These are phyloP conservation scores for Anneissia japonica DNA, from an alignment of 35 echinoderm and acorn worm genomes.

Conservation along the genomic window DNA sequence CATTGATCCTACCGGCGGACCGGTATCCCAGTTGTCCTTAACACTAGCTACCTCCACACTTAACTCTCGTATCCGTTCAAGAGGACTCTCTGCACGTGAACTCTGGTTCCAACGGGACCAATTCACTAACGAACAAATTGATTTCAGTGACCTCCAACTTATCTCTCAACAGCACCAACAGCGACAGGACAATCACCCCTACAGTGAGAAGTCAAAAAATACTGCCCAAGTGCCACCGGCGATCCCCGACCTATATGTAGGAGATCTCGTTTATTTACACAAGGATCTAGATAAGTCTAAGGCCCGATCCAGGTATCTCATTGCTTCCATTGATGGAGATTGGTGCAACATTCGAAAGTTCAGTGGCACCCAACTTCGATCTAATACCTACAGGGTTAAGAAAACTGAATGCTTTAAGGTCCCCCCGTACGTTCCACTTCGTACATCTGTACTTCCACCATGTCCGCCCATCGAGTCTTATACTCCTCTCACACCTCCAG, in stretches of 20 bases:
- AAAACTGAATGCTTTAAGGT: constrained; percentile 43
- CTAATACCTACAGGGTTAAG: constrained; percentile 25
- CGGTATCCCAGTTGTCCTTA: constrained; percentile 24
- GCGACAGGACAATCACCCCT: constrained; percentile 28
- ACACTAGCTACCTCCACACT: constrained; percentile 24
- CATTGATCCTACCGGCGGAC: constrained; percentile 15
- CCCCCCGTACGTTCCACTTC: too few relatives aligned
- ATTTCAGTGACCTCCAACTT: constrained; percentile 18
- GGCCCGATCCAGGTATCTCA: constrained; percentile 18
- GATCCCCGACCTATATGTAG: constrained; percentile 6
- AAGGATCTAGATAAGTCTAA: constrained; percentile 39
- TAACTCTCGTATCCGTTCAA: constrained; percentile 29
- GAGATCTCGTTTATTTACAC: constrained; percentile 46
- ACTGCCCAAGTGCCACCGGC: not conserved
- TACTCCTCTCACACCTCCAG: too few relatives aligned
- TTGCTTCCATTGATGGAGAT: constrained; percentile 17
- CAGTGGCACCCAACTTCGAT: constrained; percentile 33
- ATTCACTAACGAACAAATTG: constrained; percentile 56
- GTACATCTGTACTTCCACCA: too few relatives aligned
- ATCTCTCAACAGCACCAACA: constrained; percentile 34
- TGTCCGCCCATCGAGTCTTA: too few relatives aligned
- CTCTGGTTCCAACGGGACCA: constrained; percentile 58
- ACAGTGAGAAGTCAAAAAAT: constrained; percentile 27
- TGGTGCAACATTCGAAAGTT: constrained; percentile 71
- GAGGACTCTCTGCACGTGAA: constrained; percentile 53